These are phyloP conservation scores for Athetis lepigone DNA, from an alignment of 2,888 invertebrate species.

Conservation along the genomic window DNA sequence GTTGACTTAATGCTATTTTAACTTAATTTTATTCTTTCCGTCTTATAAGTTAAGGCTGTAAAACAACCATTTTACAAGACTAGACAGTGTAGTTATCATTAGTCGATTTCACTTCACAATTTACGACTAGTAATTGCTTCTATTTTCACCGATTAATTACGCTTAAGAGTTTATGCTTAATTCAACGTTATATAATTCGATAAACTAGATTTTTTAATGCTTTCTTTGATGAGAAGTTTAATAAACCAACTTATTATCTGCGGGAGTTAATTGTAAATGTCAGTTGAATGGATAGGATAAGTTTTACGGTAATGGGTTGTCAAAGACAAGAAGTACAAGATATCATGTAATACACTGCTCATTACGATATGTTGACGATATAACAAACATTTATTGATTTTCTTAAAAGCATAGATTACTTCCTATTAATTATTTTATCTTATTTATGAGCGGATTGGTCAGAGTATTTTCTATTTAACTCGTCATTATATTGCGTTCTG, in stretches of 20 bases:
- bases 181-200: constrained; percentile 52
- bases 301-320: constrained; percentile 17
- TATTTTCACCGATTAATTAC: constrained; percentile 60
- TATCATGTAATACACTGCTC: constrained; percentile 19
- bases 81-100: constrained; percentile 27
- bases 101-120: constrained; percentile 61
- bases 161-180: constrained; percentile 39
- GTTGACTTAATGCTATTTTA: not conserved
- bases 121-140: constrained; percentile 57
- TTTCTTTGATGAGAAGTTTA: constrained; percentile 46
- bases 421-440: not conserved
- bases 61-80: constrained; percentile 24
- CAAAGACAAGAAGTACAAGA: constrained; percentile 15
- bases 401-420: not conserved
- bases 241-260: constrained; percentile 34
- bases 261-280: constrained; percentile 24
- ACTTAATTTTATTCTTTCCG: constrained; percentile 6
- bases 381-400: too few relatives aligned
- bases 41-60: constrained; percentile 15
- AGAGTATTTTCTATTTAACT: too few relatives aligned
- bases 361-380: constrained; percentile 15
- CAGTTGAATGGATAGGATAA: constrained; percentile 14
- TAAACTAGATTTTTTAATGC: constrained; percentile 39
- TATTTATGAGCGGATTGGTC: not conserved
- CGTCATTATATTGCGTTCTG: not conserved